These are phyloP conservation scores for Drosophila fungiperda DNA, from an alignment of 2,888 invertebrate species.

Conservation along the genomic window DNA sequence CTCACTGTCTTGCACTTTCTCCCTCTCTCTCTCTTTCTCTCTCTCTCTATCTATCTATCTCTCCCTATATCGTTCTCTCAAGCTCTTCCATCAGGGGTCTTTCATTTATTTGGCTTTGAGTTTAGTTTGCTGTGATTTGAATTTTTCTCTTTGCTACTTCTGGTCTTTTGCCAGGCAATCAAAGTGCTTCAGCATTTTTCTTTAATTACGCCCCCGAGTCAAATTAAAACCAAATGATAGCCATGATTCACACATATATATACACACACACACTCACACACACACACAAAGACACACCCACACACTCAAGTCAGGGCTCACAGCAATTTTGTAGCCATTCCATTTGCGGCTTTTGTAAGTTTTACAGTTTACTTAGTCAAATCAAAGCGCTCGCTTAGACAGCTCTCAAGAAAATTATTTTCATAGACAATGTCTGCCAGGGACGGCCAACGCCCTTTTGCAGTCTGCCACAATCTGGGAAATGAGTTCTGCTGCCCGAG, in stretches of 20 bases:
- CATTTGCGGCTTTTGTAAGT: slow-evolving; percentile 52
- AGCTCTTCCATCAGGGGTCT: slow-evolving; percentile 1
- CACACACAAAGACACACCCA: slow-evolving; percentile 23
- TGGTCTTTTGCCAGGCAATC: slow-evolving; percentile 57
- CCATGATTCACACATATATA: slow-evolving; percentile 21
- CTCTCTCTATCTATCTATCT: not conserved
- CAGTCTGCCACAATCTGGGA: slow-evolving; percentile 13
- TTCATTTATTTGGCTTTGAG: slow-evolving; percentile 22
- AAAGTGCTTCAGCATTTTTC: slow-evolving; percentile 75
- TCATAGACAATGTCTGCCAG: slow-evolving; percentile 45
- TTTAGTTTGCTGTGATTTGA: slow-evolving; percentile 60
- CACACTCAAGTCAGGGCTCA: slow-evolving; percentile 3
- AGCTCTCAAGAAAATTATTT: slow-evolving; percentile 77
- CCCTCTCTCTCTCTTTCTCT: not conserved
- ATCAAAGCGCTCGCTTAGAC: slow-evolving; percentile 58
- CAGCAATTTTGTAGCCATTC: slow-evolving; percentile 30
- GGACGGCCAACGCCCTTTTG: slow-evolving; percentile 6
- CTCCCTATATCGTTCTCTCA: not conserved
- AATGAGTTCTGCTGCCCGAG: slow-evolving; percentile 18
- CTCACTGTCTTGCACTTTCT: slow-evolving; percentile 6
- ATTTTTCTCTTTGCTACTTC: slow-evolving; percentile 36
- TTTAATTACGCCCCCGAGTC: slow-evolving; percentile 77
- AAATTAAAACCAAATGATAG: slow-evolving; percentile 78
- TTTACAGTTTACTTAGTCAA: slow-evolving; percentile 72
- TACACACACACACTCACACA: slow-evolving; percentile 17